Base-by-base conservation (phyloP, 2,797 vertebrate species). In the Neosilurus hyrtlii region DNA sequence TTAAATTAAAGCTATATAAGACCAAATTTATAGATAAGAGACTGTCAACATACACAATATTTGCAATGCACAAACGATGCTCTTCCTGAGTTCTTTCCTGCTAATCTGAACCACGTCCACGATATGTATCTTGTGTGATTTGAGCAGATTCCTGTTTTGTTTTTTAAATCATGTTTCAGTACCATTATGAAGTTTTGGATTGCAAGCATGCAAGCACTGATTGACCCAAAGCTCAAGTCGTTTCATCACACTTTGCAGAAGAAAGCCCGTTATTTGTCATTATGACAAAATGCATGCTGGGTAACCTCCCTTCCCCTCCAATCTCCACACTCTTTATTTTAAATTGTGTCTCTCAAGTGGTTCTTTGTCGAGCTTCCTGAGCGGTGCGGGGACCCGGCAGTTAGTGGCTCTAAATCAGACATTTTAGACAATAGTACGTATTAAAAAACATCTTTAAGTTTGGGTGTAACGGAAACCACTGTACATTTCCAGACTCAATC, bases 251-350 rank as follows among this genome's bases (percentile, higher is more conserved):
- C 8, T 20, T 62, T 61, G 15, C 68, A 11, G 35, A 15, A 61
- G 37, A 22, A 37, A 59, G 72, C 54, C 22, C 59, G 73, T 59
- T 75, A 75, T 82, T 82, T 81, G 81, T 85, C 81, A 81, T 83
- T 72, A 70, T 9, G 67, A 59, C 74, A 78, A 80, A 87, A 77
- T 67, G 84, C 77, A 82, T 52, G 83, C 68, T 76, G 82, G 81
- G 86, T 82, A 84, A 70, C 86, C 87, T 86, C 81, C 87, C 87
- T 85, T 83, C 83, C 87, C 87, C 83, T 83, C 83, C 81, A 67
- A 43, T 72, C 76, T 80, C 70, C 57, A 57, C 70, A 37, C 24
- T n/a, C 65, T 67, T 67, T 51, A 63, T 80, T 82, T 84, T 81
- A 73, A 82, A 84, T 80, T 37, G 81, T 79, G 26, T 70, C 76